Evolutionary conservation across 2,888 invertebrate genomes (phyloP).

Genomic region (Eristalis arbustorum): DNA sequence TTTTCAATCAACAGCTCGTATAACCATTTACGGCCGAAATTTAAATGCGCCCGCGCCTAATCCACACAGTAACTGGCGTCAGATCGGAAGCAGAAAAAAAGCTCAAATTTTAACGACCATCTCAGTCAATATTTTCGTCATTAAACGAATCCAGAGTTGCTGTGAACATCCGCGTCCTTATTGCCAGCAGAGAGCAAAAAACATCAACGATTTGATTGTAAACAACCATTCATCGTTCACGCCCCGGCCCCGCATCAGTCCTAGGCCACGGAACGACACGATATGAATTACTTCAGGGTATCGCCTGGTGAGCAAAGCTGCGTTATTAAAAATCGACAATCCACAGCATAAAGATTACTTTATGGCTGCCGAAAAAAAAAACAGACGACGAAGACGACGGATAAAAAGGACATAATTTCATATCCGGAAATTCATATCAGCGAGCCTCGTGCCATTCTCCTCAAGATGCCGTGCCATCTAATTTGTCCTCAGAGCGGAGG

Average conservation of each 20-base stretch:
- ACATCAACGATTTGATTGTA: slow-evolving; percentile 11
- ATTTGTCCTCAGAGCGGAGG: slow-evolving; percentile 43
- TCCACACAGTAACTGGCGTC: neutral
- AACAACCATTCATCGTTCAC: slow-evolving; percentile 20
- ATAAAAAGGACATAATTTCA: slow-evolving; percentile 55
- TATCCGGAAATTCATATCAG: slow-evolving; percentile 57
- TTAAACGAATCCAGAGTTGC: neutral
- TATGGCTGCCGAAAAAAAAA: neutral
- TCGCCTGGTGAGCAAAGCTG: slow-evolving; percentile 15
- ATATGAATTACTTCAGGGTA: slow-evolving; percentile 31
- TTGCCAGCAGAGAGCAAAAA: neutral
- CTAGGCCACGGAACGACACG: neutral
- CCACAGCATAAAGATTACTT: slow-evolving; percentile 31
- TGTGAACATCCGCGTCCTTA: neutral
- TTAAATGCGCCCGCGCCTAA: neutral
- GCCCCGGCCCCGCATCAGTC: neutral
- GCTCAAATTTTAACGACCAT: neutral
- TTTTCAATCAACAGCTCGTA: neutral
- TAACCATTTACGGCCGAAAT: neutral
- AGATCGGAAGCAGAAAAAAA: neutral
- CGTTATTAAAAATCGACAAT: slow-evolving; percentile 48
- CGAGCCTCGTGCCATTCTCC: slow-evolving; percentile 25
- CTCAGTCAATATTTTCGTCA: slow-evolving; percentile 2
- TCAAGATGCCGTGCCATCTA: slow-evolving; percentile 47
- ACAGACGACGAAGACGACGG: slow-evolving; percentile 6